Evolutionary conservation across 2,113 vertebrate genomes (phyloP).

Genomic region (Cebidichthys violaceus): DNA sequence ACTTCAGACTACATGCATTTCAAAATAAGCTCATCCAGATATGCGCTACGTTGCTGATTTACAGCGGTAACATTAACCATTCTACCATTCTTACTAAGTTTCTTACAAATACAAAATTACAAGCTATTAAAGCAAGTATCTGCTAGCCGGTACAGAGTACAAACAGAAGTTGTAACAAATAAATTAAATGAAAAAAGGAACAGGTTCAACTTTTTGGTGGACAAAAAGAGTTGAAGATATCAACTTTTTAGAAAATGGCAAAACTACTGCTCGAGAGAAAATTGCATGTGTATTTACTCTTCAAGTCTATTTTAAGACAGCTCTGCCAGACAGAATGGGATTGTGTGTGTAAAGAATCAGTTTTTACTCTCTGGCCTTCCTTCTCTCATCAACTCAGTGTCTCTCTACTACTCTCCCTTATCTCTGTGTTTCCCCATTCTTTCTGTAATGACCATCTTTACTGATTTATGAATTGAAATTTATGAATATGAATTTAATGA

Average conservation of each 20-base stretch:
- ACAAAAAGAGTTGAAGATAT: neutral
- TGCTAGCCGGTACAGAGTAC: neutral
- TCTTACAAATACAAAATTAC: too few species aligned
- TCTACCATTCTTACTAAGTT: too few species aligned
- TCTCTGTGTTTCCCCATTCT: slow-evolving; percentile 19
- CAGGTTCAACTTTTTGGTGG: neutral
- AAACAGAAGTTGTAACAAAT: neutral
- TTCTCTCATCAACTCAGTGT: slow-evolving; percentile 5
- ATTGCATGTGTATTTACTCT: slow-evolving; percentile 16
- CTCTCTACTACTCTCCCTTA: slow-evolving; percentile 30
- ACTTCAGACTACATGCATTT: neutral
- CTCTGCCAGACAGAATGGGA: slow-evolving; percentile 29
- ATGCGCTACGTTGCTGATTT: too few species aligned
- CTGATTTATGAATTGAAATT: slow-evolving; percentile 23
- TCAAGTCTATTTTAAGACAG: slow-evolving; percentile 33
- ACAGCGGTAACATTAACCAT: too few species aligned
- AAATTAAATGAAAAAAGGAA: too few species aligned
- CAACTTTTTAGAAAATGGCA: neutral
- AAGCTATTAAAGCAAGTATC: neutral
- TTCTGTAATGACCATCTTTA: slow-evolving; percentile 18
- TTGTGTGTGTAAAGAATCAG: slow-evolving; percentile 18
- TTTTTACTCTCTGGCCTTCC: neutral
- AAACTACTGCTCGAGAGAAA: slow-evolving; percentile 6
- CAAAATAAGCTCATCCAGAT: neutral
- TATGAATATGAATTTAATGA: slow-evolving; percentile 26